Evolutionary conservation across 2,113 vertebrate species (phyloP).

Genomic region (Anser brachyrhynchus): DNA sequence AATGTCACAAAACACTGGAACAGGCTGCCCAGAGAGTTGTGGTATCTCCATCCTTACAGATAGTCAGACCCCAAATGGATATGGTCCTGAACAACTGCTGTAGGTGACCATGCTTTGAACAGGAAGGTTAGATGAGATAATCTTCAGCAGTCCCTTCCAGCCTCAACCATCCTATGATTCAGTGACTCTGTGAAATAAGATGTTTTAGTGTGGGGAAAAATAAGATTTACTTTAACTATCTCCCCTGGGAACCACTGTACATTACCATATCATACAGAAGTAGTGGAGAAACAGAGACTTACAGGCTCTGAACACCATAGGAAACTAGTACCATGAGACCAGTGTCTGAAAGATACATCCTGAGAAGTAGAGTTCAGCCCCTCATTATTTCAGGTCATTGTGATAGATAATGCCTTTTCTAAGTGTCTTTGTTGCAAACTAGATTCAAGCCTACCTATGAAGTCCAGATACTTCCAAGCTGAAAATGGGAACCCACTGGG

Average conservation of each 20-base stretch:
- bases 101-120: not conserved
- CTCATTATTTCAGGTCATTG: not conserved
- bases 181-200: not conserved
- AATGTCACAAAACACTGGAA: not conserved
- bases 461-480: not conserved
- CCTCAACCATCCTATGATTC: not conserved
- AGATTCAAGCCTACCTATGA: not conserved
- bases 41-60: not conserved
- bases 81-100: not conserved
- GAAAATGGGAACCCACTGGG: not conserved
- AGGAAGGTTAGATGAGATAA: not conserved
- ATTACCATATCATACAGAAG: not conserved
- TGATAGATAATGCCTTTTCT: not conserved
- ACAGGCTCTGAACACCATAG: not conserved
- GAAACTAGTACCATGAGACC: not conserved
- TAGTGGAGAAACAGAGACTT: not conserved
- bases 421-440: not conserved
- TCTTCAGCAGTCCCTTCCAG: not conserved
- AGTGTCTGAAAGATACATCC: not conserved
- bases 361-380: not conserved
- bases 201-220: not conserved
- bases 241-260: not conserved
- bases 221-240: not conserved
- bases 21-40: not conserved
- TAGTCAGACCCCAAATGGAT: not conserved